Evolutionary conservation across 2,113 vertebrate genomes (phyloP).

Genomic region (Zosterops japonicus): DNA sequence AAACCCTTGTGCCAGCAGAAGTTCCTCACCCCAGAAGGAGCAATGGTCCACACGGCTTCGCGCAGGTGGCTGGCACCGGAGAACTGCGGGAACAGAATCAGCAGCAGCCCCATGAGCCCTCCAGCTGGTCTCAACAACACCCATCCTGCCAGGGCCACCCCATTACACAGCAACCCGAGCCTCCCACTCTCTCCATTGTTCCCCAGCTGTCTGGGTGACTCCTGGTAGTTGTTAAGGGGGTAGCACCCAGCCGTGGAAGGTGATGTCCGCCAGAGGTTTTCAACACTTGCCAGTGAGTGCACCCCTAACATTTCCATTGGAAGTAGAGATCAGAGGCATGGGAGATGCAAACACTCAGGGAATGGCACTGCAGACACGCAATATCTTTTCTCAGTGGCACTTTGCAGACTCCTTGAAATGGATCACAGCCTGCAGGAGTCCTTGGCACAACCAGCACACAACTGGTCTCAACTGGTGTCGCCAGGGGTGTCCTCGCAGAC

Average conservation of each 20-base stretch:
- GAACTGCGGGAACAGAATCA: slow-evolving; percentile 3
- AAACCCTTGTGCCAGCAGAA: rapidly evolving
- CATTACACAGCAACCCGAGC: not conserved
- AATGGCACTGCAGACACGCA: rapidly evolving
- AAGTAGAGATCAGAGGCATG: rapidly evolving
- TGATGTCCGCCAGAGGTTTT: not conserved
- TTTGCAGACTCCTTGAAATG: not conserved
- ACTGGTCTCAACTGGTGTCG: rapidly evolving
- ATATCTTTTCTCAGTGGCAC: not conserved
- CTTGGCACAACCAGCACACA: rapidly evolving
- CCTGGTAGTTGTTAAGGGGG: rapidly evolving
- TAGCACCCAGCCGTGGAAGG: not conserved
- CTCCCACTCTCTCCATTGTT: rapidly evolving
- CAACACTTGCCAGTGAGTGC: rapidly evolving
- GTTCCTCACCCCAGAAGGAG: slow-evolving; percentile 23
- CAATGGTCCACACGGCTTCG: not conserved
- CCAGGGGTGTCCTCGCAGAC: not conserved
- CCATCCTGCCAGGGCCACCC: not conserved
- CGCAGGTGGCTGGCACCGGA: not conserved
- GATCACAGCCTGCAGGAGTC: not conserved
- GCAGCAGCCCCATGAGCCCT: rapidly evolving
- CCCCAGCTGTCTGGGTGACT: not conserved
- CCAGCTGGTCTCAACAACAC: not conserved
- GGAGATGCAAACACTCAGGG: not conserved
- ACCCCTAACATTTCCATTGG: not conserved